Conservation (phyloP, 2,113 vertebrate species). For the Gymnarchus niloticus region DNA sequence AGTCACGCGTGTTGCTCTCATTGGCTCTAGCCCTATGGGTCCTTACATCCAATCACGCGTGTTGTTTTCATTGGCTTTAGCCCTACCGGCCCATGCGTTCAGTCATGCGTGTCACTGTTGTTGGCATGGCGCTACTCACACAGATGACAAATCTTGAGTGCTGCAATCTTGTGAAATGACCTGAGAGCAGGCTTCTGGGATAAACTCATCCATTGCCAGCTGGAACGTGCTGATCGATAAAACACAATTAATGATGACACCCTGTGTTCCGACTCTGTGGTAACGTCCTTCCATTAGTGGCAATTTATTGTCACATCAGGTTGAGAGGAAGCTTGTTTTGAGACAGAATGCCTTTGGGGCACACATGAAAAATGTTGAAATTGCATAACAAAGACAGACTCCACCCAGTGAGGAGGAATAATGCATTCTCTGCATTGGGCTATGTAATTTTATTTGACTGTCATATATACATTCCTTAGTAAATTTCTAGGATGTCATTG, state of each 20-base stretch:
- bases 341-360: constrained; percentile 33
- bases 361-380: not conserved
- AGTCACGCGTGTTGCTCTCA: too few species aligned
- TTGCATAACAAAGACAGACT: not conserved
- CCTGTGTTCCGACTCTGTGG: constrained; percentile 18
- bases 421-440: not conserved
- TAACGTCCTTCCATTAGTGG: not conserved
- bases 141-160: not conserved
- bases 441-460: not conserved
- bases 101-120: not conserved
- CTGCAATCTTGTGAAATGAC: not conserved
- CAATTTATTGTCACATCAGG: constrained; percentile 21
- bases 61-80: not conserved
- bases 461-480: not conserved
- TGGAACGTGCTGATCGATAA: constrained; percentile 27
- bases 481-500: not conserved
- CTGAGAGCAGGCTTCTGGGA: constrained; percentile 14
- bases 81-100: not conserved
- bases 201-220: constrained; percentile 30
- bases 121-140: not conserved
- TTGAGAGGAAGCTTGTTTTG: not conserved
- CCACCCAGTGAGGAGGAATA: not conserved
- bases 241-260: constrained; percentile 28
- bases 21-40: too few species aligned
- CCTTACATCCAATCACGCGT: too few species aligned